Percentiles rank a stretch among this genome's conserved stretches.
Evolutionary conservation across 2,888 invertebrate species (phyloP).

Genomic region (Anarsia innoxiella): DNA sequence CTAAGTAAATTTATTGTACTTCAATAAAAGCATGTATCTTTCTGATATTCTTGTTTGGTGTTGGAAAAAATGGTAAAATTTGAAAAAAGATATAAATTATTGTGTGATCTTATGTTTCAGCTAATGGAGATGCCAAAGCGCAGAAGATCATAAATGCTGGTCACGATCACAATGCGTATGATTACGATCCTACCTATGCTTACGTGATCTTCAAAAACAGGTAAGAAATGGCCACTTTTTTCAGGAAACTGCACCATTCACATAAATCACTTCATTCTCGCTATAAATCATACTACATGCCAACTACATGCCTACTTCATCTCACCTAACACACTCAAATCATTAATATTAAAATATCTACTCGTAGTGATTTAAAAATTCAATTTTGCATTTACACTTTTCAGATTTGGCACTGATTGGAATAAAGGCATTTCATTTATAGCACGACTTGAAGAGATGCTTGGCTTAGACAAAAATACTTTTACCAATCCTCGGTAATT

Average conservation of each 20-base stretch:
- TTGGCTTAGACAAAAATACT: slow-evolving; percentile 78
- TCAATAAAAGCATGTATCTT: background rate
- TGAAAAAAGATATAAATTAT: background rate
- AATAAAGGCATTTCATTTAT: slow-evolving; percentile 83
- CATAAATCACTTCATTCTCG: no score
- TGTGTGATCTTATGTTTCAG: slow-evolving; percentile 33
- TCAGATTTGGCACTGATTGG: slow-evolving; percentile 75
- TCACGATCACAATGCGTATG: slow-evolving; percentile 73
- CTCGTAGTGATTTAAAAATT: no score
- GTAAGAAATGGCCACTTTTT: no score
- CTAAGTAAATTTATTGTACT: no score
- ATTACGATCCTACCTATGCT: slow-evolving; percentile 85
- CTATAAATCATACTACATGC: no score
- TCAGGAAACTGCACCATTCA: no score
- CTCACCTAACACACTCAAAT: no score
- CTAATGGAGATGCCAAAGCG: slow-evolving; percentile 34
- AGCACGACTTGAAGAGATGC: slow-evolving; percentile 79
- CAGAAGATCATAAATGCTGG: slow-evolving; percentile 34
- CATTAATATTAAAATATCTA: no score
- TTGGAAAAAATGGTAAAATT: slow-evolving; percentile 1
- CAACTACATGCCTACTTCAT: no score
- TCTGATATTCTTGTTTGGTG: background rate
- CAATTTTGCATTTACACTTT: no score
- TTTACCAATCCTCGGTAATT: slow-evolving; percentile 79
- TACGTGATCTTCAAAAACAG: slow-evolving; percentile 85